Percentiles rank a stretch among this genome's conserved stretches.
These are phyloP conservation scores for Saccopteryx leptura DNA, from an alignment of 2,113 vertebrate genomes.

Conservation along the genomic window DNA sequence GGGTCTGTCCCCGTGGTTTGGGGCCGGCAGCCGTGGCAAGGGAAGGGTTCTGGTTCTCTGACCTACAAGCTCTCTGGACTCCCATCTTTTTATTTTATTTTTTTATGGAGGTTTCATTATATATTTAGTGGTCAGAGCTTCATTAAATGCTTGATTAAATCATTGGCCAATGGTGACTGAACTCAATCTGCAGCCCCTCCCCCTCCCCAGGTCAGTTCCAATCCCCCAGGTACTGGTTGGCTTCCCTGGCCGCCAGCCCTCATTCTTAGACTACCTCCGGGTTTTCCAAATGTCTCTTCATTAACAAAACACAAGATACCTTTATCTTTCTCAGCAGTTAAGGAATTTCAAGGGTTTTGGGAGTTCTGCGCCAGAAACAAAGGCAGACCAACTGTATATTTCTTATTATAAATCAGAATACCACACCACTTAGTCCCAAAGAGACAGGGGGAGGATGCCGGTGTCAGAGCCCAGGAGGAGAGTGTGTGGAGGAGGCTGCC, in stretches of 20 bases:
- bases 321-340: too few species aligned
- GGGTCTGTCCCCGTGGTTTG: neutral
- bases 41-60: neutral
- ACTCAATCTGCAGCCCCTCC: neutral
- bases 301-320: neutral
- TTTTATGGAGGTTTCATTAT: neutral
- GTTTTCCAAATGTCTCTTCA: neutral
- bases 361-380: neutral
- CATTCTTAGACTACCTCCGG: neutral
- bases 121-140: neutral
- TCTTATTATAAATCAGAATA: constrained; percentile 1
- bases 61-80: neutral
- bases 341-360: too few species aligned
- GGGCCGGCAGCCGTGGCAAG: neutral
- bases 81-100: neutral
- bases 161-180: neutral
- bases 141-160: neutral
- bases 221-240: neutral
- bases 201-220: neutral
- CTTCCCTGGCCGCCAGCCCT: neutral
- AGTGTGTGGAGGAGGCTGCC: neutral
- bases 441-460: neutral
- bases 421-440: neutral
- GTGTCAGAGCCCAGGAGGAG: neutral
- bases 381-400: neutral